Base-by-base conservation (phyloP, 2,888 invertebrate genomes). In the Bimastos eiseni region DNA sequence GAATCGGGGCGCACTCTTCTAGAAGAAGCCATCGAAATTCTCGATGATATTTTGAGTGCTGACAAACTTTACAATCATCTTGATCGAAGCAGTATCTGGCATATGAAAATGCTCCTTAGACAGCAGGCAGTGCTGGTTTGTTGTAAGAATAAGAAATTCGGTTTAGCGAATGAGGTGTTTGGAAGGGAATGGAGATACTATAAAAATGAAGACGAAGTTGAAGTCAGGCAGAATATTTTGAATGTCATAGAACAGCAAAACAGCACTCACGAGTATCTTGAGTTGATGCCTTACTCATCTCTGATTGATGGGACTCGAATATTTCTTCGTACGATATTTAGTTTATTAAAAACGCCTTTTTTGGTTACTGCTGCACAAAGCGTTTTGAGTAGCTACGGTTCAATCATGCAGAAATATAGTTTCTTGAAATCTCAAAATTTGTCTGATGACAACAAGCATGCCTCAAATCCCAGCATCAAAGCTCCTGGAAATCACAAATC, bases 1-100 rank as follows among this genome's bases (percentile, higher is more conserved):
- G n/a, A n/a, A 70, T n/a, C 70, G 30, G 8, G 70, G n/a, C 6
- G 13, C 70, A 70, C n/a, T 70, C n/a, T 70, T 30, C 70, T 70
- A 30, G 70, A 70, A n/a, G 70, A 70, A 70, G 70, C 70, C 70
- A 70, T 70, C 70, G 70, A 70, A n/a, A 70, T 70, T 70, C 70
- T 70, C 30, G 70, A 70, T 70, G 30, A 17, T n/a, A 30, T 70
- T 70, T 70, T 6, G 30, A 70, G 11, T 70, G 70, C n/a, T n/a
- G n/a, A 11, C 70, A 70, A 70, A 70, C 70, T 70, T n/a, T 5
- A 13, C 70, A n/a, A 70, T 70, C 70, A n/a, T n/a, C 70, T 70
- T 70, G n/a, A n/a, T 30, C 70, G 70, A 70, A n/a, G n/a, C 70
- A 70, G n/a, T 70, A 11, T 70, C n/a, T 30, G 30, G n/a, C 70